These are phyloP conservation scores for Oreonectes daqikongensis DNA, from an alignment of 2,797 vertebrate species.

Conservation along the genomic window DNA sequence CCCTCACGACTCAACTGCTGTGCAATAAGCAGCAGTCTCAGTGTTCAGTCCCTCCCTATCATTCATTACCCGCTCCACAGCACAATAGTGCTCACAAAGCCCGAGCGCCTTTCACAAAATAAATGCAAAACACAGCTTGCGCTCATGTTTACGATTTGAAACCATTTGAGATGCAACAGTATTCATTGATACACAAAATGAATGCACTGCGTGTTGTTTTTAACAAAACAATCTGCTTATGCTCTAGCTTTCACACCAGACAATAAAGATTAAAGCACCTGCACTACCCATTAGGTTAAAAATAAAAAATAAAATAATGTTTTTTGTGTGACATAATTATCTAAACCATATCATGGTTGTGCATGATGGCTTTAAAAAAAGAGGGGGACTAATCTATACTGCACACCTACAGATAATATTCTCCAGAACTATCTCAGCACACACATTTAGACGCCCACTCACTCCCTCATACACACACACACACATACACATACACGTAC, in stretches of 20 bases:
- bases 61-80: constrained; percentile 21
- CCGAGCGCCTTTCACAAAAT: no score
- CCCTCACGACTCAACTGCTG: constrained; percentile 10
- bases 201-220: neutral
- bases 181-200: neutral
- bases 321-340: neutral
- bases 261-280: neutral
- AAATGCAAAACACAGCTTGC: neutral
- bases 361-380: neutral
- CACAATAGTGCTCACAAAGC: constrained; percentile 1
- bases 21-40: constrained; percentile 1
- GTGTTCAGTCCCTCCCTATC: constrained; percentile 34
- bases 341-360: neutral
- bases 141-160: neutral
- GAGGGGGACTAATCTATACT: neutral
- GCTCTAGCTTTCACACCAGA: neutral
- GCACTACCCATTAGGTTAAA: neutral
- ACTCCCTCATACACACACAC: neutral
- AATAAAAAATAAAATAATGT: neutral
- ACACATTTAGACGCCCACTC: neutral
- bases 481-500: neutral
- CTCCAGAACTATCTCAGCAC: constrained; percentile 25
- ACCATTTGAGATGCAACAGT: no score
- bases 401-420: constrained; percentile 3
- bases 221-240: neutral